Base-by-base conservation (phyloP, 2,888 invertebrate species). In the Tetragnatha montana region DNA sequence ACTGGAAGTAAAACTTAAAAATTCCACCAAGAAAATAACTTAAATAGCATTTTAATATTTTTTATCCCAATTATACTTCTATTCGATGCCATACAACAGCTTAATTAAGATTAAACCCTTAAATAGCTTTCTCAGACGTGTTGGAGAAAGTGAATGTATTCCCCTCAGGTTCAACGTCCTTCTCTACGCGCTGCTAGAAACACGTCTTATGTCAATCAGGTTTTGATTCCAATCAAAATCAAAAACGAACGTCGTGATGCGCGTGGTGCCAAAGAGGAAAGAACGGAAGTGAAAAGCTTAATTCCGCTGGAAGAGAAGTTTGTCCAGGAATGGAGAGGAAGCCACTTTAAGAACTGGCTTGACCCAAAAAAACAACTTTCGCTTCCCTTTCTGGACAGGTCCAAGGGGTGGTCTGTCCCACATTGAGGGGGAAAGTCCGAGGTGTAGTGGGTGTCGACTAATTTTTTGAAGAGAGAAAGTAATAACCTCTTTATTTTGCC, bases 311-410 rank as follows among this genome's bases (percentile, higher is more conserved):
- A 70, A 79, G 79, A 79, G 60, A 47, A 14, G 81, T 10, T 50
- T 71, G n/a, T 35, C 60, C 50, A 21, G 73, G 51, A 70, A 51
- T 22, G 85, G 89, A 85, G 85, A 89, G 85, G 60, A 74, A 80
- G 19, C 49, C 85, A 71, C 75, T 83, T 47, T 47, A 47, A 79
- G 35, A 60, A 60, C 60, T 8, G 60, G 82, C 22, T 60, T 73
- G 85, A 78, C 89, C 89, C 76, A 81, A 85, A 89, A 89, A 89
- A 89, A 89, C 84, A 89, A 89, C 89, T 89, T 81, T 89, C 85
- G 19, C 89, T 89, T 89, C 85, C 85, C 85, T 83, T 81, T 10
- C 47, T 75, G 50, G 12, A 76, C 69, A 81, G 76, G 81, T 79
- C 69, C 35, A 49, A 86, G 49, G 47, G 68, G 81, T 89, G 81